These are phyloP conservation scores for Hydra vulgaris DNA, from an alignment of 30 jellyfish, hydroid and myxozoan species.

Conservation along the genomic window DNA sequence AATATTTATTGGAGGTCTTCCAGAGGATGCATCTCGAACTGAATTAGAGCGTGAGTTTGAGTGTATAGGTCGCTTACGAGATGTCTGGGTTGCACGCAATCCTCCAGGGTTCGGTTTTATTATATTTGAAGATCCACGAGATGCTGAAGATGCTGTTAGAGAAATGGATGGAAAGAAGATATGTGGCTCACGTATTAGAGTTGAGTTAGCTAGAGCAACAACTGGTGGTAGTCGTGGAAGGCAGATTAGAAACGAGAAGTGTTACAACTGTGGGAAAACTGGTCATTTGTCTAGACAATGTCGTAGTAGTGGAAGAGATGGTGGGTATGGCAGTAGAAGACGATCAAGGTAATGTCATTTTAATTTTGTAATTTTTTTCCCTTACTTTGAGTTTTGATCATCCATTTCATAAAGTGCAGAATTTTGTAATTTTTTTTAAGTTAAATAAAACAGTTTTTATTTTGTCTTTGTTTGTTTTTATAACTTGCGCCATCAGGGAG, in stretches of 20 bases:
- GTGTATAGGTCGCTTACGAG: constrained; percentile 79
- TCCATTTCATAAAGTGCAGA: not conserved
- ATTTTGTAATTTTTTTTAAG: not conserved
- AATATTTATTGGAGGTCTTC: constrained; percentile 87
- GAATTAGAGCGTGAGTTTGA: constrained; percentile 94
- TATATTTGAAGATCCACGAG: constrained; percentile 84
- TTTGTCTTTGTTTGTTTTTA: not conserved
- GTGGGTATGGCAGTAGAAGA: constrained; percentile 40
- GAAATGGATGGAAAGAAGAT: constrained; percentile 94
- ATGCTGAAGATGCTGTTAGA: constrained; percentile 98
- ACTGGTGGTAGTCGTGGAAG: constrained; percentile 76
- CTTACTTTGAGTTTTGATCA: not conserved
- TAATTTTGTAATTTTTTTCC: no score
- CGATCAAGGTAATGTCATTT: not conserved
- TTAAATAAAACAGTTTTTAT: not conserved
- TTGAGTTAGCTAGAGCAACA: constrained; percentile 88
- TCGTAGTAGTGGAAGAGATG: constrained; percentile 46
- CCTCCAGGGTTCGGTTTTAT: constrained; percentile 98
- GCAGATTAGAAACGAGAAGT: constrained; percentile 42
- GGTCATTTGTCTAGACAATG: constrained; percentile 90
- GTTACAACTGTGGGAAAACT: constrained; percentile 84
- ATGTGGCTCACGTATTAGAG: constrained; percentile 86
- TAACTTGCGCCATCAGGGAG: not conserved
- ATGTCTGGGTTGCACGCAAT: constrained; percentile 98
- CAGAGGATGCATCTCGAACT: constrained; percentile 94